phyloP scores from a whole-genome alignment of 2,113 vertebrate genomes.

The Anser cygnoides region DNA sequence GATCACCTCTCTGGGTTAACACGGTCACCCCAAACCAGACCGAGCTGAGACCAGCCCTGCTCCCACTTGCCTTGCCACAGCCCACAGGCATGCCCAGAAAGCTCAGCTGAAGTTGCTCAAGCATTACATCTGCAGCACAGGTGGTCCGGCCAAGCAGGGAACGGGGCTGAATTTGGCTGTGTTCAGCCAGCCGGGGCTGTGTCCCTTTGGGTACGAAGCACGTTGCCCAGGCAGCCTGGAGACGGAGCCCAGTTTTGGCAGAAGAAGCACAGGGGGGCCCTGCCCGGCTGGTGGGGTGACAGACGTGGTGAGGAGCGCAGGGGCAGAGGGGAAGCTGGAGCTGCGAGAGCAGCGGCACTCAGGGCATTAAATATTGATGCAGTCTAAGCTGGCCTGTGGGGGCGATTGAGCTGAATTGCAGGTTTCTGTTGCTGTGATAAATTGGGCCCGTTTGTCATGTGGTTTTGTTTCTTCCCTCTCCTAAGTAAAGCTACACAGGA shows the following conservation, averaged over 20 bases:
- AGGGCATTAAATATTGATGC: slow-evolving; percentile 41
- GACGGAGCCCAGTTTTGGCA: background rate
- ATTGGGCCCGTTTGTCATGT: slow-evolving; percentile 59
- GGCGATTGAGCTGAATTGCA: slow-evolving; percentile 52
- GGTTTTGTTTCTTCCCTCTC: slow-evolving; percentile 37
- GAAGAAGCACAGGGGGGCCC: background rate
- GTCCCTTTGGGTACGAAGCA: background rate
- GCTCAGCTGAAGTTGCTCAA: background rate
- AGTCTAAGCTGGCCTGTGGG: slow-evolving; percentile 33
- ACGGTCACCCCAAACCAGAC: background rate
- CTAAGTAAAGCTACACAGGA: background rate
- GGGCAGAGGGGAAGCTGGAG: background rate
- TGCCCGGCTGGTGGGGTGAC: background rate
- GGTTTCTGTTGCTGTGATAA: slow-evolving; percentile 60
- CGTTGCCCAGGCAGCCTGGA: background rate
- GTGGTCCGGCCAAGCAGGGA: background rate
- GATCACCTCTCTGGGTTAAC: background rate
- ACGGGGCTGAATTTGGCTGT: background rate
- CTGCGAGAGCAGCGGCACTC: accelerated
- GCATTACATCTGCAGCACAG: accelerated
- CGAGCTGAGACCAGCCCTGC: background rate
- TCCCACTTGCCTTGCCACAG: background rate
- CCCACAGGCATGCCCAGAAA: background rate
- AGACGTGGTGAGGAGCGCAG: accelerated
- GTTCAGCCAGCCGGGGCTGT: background rate